Conservation (phyloP, 2,888 invertebrate species). For the Homarus gammarus region DNA sequence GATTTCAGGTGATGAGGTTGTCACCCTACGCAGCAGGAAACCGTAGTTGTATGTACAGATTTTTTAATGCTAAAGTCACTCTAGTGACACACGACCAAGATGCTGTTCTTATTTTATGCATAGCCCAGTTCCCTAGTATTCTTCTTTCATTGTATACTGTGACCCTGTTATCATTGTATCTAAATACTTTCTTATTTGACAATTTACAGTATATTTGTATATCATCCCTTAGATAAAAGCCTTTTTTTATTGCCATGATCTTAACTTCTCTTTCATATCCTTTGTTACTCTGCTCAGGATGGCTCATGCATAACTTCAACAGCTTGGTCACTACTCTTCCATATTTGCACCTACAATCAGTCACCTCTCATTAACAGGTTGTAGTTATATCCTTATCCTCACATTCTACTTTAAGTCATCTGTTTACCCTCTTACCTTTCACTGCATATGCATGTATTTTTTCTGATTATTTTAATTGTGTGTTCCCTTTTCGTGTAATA, state of each 20-base stretch:
- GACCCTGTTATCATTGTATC: not conserved
- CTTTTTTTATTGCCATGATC: not conserved
- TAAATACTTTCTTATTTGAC: not conserved
- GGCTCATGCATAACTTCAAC: conserved; percentile 10
- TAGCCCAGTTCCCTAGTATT: not conserved
- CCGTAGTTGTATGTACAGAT: conserved; percentile 31
- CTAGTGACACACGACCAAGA: not conserved
- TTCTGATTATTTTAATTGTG: too few species aligned
- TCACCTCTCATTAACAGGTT: not conserved
- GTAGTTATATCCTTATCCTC: not conserved
- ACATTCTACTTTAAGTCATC: not conserved
- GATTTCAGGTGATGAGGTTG: conserved; percentile 43
- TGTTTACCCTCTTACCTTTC: not conserved
- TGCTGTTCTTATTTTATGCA: not conserved
- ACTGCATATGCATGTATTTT: too few species aligned
- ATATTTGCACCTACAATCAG: not conserved
- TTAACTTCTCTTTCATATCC: not conserved
- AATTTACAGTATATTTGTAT: not conserved
- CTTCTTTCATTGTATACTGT: not conserved
- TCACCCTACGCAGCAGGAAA: conserved; percentile 27
- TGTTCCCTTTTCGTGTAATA: too few species aligned
- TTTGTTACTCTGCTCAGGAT: not conserved
- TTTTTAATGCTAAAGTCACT: conserved; percentile 11
- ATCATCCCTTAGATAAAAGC: not conserved
- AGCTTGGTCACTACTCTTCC: not conserved